Percentiles rank a stretch among this genome's conserved stretches.
Conservation (phyloP, 1,140 invertebrate species). For the Drosophila kurseongensis region DNA sequence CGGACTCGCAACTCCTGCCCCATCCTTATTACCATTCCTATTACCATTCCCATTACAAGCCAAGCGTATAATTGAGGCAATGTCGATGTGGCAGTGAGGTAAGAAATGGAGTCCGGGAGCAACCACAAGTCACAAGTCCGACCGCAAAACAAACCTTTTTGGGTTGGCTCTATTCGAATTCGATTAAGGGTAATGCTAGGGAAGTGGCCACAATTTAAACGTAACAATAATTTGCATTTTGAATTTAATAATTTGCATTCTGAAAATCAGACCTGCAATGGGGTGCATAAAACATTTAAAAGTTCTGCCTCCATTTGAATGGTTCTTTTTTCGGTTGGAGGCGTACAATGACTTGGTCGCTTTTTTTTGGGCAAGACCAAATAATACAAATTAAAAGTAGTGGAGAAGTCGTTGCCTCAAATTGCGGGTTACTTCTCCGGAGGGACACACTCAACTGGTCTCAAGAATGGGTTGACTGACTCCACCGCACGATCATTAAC, state of each 20-base stretch:
- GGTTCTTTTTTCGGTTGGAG: not conserved
- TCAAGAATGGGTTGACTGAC: slow-evolving; percentile 33
- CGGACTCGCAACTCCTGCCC: slow-evolving; percentile 7
- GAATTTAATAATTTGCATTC: slow-evolving; percentile 77
- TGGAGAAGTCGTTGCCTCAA: slow-evolving; percentile 50
- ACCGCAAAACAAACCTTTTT: slow-evolving; percentile 22
- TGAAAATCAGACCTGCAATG: slow-evolving; percentile 45
- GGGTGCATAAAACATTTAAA: slow-evolving; percentile 46
- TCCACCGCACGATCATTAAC: slow-evolving; percentile 33
- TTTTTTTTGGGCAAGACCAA: slow-evolving; percentile 47
- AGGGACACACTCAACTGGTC: slow-evolving; percentile 78
- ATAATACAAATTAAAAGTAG: slow-evolving; percentile 65
- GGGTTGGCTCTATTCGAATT: slow-evolving; percentile 16
- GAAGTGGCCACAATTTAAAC: slow-evolving; percentile 55
- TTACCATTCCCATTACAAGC: slow-evolving; percentile 21
- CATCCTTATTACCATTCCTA: not conserved
- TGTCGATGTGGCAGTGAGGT: slow-evolving; percentile 13
- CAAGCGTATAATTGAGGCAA: slow-evolving; percentile 72
- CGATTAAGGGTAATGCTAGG: slow-evolving; percentile 35
- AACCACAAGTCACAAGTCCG: slow-evolving; percentile 21
- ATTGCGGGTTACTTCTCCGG: slow-evolving; percentile 68
- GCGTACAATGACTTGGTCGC: slow-evolving; percentile 20
- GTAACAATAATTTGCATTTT: slow-evolving; percentile 75
- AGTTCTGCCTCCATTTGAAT: slow-evolving; percentile 15
- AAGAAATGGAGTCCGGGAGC: slow-evolving; percentile 14